Evolutionary conservation across 2,113 vertebrate genomes (phyloP).

Genomic region (Actenoides lindsayi): DNA sequence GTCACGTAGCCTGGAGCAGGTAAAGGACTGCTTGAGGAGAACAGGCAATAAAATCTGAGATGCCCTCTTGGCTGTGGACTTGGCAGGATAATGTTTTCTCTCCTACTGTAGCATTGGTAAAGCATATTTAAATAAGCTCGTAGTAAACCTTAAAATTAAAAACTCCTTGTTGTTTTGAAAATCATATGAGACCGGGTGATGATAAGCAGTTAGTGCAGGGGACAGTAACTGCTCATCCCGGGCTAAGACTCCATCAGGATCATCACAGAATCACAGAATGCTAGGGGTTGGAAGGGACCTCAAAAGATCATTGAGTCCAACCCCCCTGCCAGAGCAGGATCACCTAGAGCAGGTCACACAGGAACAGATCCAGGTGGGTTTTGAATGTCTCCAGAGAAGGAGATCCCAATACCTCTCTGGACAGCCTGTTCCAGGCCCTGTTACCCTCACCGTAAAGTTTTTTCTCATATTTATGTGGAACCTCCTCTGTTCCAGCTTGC

Average conservation of each 20-base stretch:
- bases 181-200: neutral
- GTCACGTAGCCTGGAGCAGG: neutral
- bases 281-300: too few relatives aligned
- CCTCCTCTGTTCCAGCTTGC: too few relatives aligned
- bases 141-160: neutral
- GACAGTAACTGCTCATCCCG: neutral
- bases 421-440: too few relatives aligned
- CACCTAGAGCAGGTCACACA: too few relatives aligned
- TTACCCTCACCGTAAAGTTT: too few relatives aligned
- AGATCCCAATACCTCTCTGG: too few relatives aligned
- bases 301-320: too few relatives aligned
- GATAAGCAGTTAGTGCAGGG: neutral
- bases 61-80: neutral
- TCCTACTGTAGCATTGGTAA: neutral
- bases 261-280: too few relatives aligned
- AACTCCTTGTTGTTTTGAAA: neutral
- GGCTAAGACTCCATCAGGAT: neutral
- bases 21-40: neutral
- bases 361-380: too few relatives aligned
- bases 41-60: neutral
- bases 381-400: too few relatives aligned
- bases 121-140: neutral
- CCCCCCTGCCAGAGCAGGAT: too few relatives aligned
- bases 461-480: too few relatives aligned
- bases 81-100: neutral